phyloP scores from a whole-genome alignment of 2,888 invertebrate species.

The Chloroclysta siterata region DNA sequence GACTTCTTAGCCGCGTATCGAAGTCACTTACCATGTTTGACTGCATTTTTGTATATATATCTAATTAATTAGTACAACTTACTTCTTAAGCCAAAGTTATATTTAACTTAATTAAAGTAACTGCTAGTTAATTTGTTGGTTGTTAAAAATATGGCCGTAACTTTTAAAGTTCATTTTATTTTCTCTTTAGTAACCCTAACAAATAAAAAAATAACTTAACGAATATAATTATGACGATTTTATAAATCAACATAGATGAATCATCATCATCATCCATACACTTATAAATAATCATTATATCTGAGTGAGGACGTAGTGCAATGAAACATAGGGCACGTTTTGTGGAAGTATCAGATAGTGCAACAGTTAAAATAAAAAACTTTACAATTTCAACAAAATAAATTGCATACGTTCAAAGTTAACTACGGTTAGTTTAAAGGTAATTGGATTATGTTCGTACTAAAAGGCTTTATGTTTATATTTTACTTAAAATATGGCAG shows the following conservation, averaged over 20 bases:
- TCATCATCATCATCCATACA: too few species aligned
- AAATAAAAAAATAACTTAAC: neutral
- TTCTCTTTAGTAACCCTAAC: neutral
- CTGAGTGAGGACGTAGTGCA: too few species aligned
- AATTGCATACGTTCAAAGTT: constrained; percentile 13
- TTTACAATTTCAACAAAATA: neutral
- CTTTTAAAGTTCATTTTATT: constrained; percentile 1
- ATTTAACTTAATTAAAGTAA: constrained; percentile 14
- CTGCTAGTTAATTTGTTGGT: constrained; percentile 1
- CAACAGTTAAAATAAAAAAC: neutral
- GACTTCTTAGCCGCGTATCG: constrained; percentile 1
- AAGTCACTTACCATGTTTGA: constrained; percentile 23
- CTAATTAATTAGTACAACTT: constrained; percentile 14
- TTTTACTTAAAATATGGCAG: constrained; percentile 19
- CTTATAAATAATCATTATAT: too few species aligned
- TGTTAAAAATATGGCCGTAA: neutral
- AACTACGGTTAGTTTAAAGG: constrained; percentile 24
- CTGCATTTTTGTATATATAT: constrained; percentile 30
- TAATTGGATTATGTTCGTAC: constrained; percentile 24
- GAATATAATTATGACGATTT: too few species aligned
- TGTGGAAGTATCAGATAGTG: too few species aligned
- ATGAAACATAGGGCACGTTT: too few species aligned
- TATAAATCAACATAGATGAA: too few species aligned
- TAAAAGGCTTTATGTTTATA: constrained; percentile 28
- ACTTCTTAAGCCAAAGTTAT: constrained; percentile 6